Evolutionary conservation across 2,888 invertebrate genomes (phyloP), one percentile per base, ranked within the genome.

Genomic region (Scaptomyza tumidula): DNA sequence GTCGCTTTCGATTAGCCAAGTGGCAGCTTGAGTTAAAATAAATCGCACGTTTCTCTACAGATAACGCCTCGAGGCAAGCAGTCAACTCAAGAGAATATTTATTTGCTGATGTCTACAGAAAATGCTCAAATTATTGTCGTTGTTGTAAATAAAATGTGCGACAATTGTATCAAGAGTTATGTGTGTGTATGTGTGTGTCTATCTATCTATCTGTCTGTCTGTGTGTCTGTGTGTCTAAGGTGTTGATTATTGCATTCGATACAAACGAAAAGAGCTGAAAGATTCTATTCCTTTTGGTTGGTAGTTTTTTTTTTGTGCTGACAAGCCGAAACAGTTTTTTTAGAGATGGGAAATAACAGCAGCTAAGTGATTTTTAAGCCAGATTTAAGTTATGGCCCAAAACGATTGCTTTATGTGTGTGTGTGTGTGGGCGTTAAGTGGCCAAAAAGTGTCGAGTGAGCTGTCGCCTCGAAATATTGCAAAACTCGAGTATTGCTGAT

Each of bases 401-500:
- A 65, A 65, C 65, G 48, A 54, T 67, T 56, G 59, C 31, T 10
- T 39, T 44, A 39, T 44, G 13, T 35, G 35, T 46, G 13, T 44
- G 41, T 24, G 24, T 56, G 71, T 74, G 83, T 77, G 85, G 87
- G 83, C 71, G 87, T 84, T 71, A 67, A 80, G 78, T 79, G 70
- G 76, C 73, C 54, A 65, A 66, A 64, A 73, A 75, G 27, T 67
- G 83, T 65, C 62, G 63, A 72, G 70, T 60, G 71, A 72, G 70
- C 53, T 65, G 57, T 61, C 68, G 65, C 78, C 78, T 59, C 69
- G 10, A 16, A 9, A 81, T 86, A 86, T 88, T 84, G 87, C 79
- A 80, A 41, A 82, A 79, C 88, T 89, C 80, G 80, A 87, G 90
- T 86, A 89, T 90, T 90, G 91, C 91, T 90, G 90, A 91, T 90